Percentiles rank a stretch among this genome's conserved stretches.
phyloP scores from a whole-genome alignment of 2,888 invertebrate species.

The Reticulitermes lucifugus region DNA sequence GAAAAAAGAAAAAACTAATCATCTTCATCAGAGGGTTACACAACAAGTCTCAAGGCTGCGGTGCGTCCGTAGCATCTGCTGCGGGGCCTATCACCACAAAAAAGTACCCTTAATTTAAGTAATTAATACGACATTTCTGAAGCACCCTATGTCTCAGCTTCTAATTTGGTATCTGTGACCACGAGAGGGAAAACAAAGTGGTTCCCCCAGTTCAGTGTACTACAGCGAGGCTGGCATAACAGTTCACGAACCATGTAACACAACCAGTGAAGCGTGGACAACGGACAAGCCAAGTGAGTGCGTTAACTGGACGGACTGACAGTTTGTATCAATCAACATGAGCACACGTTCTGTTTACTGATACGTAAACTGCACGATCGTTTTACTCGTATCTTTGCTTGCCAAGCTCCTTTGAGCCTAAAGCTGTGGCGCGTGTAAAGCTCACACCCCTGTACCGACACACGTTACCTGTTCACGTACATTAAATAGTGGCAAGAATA shows the following conservation, averaged over 20 bases:
- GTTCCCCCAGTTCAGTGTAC: neutral
- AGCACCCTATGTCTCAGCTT: neutral
- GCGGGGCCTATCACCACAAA: too few species aligned
- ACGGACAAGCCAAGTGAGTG: conserved; percentile 7
- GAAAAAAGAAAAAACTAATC: too few species aligned
- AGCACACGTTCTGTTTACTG: conserved; percentile 14
- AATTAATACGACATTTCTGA: neutral
- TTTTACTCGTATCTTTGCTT: conserved; percentile 9
- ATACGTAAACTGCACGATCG: conserved; percentile 6
- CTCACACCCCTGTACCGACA: neutral
- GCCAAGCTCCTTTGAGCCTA: neutral
- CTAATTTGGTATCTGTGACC: neutral
- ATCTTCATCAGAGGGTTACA: too few species aligned
- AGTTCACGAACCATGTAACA: neutral
- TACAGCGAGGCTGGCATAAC: neutral
- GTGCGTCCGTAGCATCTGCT: too few species aligned
- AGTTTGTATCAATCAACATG: conserved; percentile 18
- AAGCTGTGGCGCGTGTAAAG: neutral
- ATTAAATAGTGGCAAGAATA: neutral
- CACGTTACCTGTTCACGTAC: neutral
- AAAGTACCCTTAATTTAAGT: neutral
- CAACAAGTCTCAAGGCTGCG: too few species aligned
- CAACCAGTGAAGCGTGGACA: neutral
- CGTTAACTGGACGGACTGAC: neutral
- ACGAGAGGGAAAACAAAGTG: neutral